These are phyloP conservation scores for Sceliomorpha sp. DNA, from an alignment of 2,888 invertebrate genomes.

Conservation along the genomic window DNA sequence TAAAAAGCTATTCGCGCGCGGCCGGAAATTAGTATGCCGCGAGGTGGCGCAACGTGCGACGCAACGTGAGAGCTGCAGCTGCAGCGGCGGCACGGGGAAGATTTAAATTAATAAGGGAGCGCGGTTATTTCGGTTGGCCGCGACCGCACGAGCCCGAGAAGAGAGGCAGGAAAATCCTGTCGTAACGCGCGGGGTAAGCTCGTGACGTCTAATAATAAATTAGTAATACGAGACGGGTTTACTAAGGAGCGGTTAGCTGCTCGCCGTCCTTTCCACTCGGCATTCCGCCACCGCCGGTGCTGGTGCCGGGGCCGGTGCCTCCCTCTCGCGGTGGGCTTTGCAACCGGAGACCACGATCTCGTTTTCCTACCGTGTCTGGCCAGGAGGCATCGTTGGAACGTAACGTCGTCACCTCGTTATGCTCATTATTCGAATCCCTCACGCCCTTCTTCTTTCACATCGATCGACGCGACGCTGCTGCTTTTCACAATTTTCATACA, in stretches of 20 bases:
- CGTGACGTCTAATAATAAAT: conserved; percentile 76
- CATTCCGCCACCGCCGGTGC: conserved; percentile 55
- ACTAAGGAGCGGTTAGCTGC: conserved; percentile 67
- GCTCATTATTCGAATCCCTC: conserved; percentile 76
- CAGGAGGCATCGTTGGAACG: conserved; percentile 39
- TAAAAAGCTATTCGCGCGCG: conserved; percentile 38
- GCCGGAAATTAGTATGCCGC: conserved; percentile 39
- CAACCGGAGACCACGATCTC: conserved; percentile 69
- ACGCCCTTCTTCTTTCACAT: conserved; percentile 20
- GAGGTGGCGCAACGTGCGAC: conserved; percentile 22
- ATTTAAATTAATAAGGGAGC: conserved; percentile 56
- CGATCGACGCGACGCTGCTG: no score
- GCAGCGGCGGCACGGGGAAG: conserved; percentile 35
- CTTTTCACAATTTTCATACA: no score
- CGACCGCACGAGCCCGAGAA: conserved; percentile 30
- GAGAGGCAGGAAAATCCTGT: conserved; percentile 63
- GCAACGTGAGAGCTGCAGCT: conserved; percentile 14
- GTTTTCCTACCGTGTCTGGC: conserved; percentile 41
- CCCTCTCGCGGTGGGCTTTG: conserved; percentile 63
- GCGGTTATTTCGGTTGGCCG: conserved; percentile 50
- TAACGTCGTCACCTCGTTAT: conserved; percentile 72
- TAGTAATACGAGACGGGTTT: conserved; percentile 75
- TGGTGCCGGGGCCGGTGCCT: no score
- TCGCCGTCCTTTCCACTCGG: conserved; percentile 62
- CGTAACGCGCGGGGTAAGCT: conserved; percentile 66